Base-by-base conservation (phyloP, 2,888 invertebrate species). In the Thumatha senex region DNA sequence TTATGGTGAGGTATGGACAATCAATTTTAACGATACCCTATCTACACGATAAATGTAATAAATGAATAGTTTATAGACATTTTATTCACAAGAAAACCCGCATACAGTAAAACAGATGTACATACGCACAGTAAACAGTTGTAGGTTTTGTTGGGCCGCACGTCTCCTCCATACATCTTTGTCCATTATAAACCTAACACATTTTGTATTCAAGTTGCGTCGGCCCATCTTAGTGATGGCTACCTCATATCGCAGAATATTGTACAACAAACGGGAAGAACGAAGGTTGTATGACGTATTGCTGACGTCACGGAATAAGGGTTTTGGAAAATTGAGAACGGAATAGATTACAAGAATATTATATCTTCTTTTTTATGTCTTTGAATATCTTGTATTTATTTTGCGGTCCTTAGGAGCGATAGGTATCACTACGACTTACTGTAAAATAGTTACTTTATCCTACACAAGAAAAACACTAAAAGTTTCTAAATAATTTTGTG, bases 191-290 rank as follows among this genome's bases (percentile, higher is more conserved):
- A 44, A 58, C 48, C 44, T 53, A 56, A 61, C 56, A 48, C 18
- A 38, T 40, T 67, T 43, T 36, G 56, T 61, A 64, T 67, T 58
- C 64, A 41, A 11, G 11, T 13, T 54, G 15, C 48, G 56, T 41
- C 14, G 29, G 31, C 29, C 51, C 54, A 54, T 53, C 54, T 34
- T 39, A 40, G 58, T 55, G 56, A 60, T 60, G 58, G 58, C 58
- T 46, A 47, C 44, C 40, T 36, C 29, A 42, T 51, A 49, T 49
- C 46, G 38, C 13, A 33, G 44, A 36, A 35, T 45, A 30, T 24
- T 41, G 39, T 35, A 13, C 46, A 36, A 42, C 42, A 38, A 44
- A 35, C 44, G 15, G 29, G 29, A 18, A 31, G 15, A 9, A 39
- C 29, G 12, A 9, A 49, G 39, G 33, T 40, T 35, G 29, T 12